These are phyloP conservation scores for Molorchus minor DNA, from an alignment of 2,888 invertebrate genomes.

Conservation along the genomic window DNA sequence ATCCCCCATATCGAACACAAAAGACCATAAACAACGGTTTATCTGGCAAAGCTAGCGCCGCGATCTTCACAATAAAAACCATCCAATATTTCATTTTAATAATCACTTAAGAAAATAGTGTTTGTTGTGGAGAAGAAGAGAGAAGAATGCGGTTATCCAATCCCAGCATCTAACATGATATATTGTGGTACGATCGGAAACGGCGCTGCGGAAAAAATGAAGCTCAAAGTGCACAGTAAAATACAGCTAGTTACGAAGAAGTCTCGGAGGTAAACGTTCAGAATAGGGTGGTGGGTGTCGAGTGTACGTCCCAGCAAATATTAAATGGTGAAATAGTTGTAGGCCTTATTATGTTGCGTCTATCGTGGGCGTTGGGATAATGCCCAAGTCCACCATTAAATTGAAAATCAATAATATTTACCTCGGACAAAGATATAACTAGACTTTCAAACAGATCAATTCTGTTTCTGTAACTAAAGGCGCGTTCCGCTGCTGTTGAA, in stretches of 20 bases:
- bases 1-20: background rate
- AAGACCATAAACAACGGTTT: background rate
- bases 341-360: conserved; percentile 40
- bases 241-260: conserved; percentile 30
- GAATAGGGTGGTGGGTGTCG: conserved; percentile 35
- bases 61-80: conserved; percentile 4
- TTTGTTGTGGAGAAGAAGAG: conserved; percentile 11
- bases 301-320: conserved; percentile 31
- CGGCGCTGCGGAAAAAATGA: conserved; percentile 4
- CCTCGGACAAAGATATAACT: conserved; percentile 25
- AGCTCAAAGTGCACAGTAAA: conserved; percentile 13
- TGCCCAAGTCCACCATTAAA: conserved; percentile 42
- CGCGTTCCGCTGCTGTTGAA: too few relatives aligned
- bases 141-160: background rate
- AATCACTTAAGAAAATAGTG: conserved; percentile 13
- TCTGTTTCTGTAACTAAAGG: too few relatives aligned
- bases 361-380: conserved; percentile 50
- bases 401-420: conserved; percentile 48
- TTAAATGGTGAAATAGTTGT: conserved; percentile 36
- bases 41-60: background rate
- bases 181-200: conserved; percentile 16
- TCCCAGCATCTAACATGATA: background rate
- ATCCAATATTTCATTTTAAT: conserved; percentile 21
- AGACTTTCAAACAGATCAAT: conserved; percentile 27
- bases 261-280: conserved; percentile 32